A percentile compares a stretch with the other conserved stretches of the same genome.
Evolutionary conservation across 2,113 vertebrate genomes (phyloP).

Genomic region (Prionailurus bengalensis): DNA sequence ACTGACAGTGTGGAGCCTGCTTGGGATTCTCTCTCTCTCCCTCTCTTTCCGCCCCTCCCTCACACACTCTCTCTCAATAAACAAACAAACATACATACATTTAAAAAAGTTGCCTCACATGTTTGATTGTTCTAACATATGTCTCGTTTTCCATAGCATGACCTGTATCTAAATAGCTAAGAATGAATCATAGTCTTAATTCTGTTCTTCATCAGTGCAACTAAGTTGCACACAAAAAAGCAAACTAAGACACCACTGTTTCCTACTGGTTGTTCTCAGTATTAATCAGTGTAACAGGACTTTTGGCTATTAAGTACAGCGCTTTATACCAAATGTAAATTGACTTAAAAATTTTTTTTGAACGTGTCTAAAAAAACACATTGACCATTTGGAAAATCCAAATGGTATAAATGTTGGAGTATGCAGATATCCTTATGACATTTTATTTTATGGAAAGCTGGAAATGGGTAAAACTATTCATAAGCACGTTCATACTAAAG

Average conservation of each 20-base stretch:
- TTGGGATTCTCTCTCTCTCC: no score
- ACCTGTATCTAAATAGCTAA: slow-evolving; percentile 26
- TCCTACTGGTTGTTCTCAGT: background rate
- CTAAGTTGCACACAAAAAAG: background rate
- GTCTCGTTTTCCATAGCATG: background rate
- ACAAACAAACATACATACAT: background rate
- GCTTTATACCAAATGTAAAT: background rate
- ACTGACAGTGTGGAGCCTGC: no score
- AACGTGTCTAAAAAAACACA: background rate
- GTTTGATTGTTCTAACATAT: background rate
- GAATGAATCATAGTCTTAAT: background rate
- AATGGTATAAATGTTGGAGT: background rate
- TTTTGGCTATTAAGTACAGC: background rate
- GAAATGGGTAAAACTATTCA: background rate
- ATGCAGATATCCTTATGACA: background rate
- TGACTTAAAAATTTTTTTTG: background rate
- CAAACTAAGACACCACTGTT: background rate
- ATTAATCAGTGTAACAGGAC: background rate
- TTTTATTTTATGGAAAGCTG: background rate
- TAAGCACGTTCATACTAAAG: slow-evolving; percentile 8
- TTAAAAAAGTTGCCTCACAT: background rate
- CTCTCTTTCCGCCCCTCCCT: no score
- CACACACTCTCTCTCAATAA: no score
- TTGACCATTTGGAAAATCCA: slow-evolving; percentile 3
- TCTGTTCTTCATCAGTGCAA: background rate